Evolutionary conservation across 2,888 invertebrate species (phyloP).

Genomic region (Synergus laeviventris): DNA sequence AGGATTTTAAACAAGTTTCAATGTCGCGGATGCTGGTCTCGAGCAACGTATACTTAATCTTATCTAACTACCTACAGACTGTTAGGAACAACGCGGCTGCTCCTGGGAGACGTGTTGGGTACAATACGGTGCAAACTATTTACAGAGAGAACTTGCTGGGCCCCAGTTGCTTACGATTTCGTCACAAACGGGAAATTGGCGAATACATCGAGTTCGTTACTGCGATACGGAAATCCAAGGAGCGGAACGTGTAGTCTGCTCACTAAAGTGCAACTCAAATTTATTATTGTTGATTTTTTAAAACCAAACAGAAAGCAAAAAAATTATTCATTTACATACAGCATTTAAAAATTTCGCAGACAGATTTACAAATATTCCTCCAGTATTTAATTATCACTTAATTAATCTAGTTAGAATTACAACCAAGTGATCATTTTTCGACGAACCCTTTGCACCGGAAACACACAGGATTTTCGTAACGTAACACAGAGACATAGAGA

Average conservation of each 20-base stretch:
- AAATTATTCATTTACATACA: neutral
- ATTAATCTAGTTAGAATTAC: neutral
- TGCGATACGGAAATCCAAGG: constrained; percentile 28
- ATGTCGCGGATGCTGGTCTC: constrained; percentile 42
- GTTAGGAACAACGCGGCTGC: constrained; percentile 62
- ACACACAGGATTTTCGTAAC: neutral
- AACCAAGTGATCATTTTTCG: neutral
- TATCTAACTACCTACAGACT: constrained; percentile 55
- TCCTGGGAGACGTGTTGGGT: constrained; percentile 60
- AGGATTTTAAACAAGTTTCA: constrained; percentile 33
- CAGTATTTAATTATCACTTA: neutral
- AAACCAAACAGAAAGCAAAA: neutral
- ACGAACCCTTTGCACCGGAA: neutral
- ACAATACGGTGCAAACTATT: constrained; percentile 63
- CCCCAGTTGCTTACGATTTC: constrained; percentile 63
- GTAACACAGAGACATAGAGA: constrained; percentile 12
- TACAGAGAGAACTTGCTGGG: constrained; percentile 61
- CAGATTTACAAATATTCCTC: neutral
- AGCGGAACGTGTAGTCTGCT: neutral
- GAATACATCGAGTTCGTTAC: constrained; percentile 14
- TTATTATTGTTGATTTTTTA: neutral
- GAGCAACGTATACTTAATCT: constrained; percentile 53
- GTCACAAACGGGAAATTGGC: constrained; percentile 46
- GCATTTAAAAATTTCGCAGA: neutral
- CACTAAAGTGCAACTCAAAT: neutral